Evolutionary conservation across 2,113 vertebrate species (phyloP).

Genomic region (Grallaria varia): DNA sequence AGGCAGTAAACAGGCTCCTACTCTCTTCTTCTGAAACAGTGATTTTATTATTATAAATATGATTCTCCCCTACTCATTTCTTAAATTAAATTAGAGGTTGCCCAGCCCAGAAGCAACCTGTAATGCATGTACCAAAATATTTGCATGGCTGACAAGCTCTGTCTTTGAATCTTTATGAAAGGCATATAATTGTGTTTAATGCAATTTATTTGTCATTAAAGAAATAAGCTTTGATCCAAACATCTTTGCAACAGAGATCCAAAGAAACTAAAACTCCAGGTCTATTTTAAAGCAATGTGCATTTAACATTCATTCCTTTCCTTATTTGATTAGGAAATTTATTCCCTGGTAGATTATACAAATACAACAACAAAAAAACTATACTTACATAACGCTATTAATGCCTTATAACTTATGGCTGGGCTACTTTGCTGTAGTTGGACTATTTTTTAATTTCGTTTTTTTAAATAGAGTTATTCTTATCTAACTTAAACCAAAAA

Average conservation of each 20-base stretch:
- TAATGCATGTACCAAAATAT: constrained; percentile 63
- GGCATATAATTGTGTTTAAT: constrained; percentile 70
- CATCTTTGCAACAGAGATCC: constrained; percentile 60
- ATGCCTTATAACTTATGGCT: not conserved
- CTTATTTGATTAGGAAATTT: constrained; percentile 10
- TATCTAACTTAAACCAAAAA: not conserved
- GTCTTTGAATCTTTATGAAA: constrained; percentile 71
- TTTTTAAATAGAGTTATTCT: not conserved
- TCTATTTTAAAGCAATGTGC: constrained; percentile 69
- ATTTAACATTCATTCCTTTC: constrained; percentile 56
- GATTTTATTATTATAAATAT: constrained; percentile 73
- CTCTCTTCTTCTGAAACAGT: constrained; percentile 49
- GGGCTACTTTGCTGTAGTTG: not conserved
- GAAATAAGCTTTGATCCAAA: constrained; percentile 71
- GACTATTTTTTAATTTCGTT: no score
- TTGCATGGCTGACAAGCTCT: constrained; percentile 55
- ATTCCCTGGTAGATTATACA: not conserved
- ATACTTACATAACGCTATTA: not conserved
- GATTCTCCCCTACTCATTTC: constrained; percentile 39
- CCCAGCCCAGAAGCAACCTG: constrained; percentile 49
- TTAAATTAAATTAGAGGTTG: constrained; percentile 61
- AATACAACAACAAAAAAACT: not conserved
- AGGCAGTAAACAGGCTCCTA: constrained; percentile 38
- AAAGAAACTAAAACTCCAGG: constrained; percentile 64
- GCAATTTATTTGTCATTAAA: constrained; percentile 76